Base-by-base conservation (phyloP, 2,888 invertebrate species). In the Habroteleia sp. region DNA sequence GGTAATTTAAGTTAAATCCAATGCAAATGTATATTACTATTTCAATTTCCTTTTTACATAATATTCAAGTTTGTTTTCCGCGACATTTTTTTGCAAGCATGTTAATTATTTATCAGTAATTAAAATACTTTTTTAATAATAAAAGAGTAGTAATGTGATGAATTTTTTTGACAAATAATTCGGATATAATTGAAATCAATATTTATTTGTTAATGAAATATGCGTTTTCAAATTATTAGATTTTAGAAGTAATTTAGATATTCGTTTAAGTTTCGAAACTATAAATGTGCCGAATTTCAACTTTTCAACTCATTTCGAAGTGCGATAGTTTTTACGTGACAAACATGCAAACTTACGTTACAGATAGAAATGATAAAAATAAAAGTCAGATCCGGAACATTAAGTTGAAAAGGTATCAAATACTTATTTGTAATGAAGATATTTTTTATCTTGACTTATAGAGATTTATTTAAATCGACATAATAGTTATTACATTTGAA, bases 251-350 rank as follows among this genome's bases (percentile, higher is more conserved):
- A 54, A 73, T 66, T 54, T 46, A 52, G 60, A 46, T 25, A 25
- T 60, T 50, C 48, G 44, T 58, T 65, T 52, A 52, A 65, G 33
- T 65, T 66, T 16, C 23, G 27, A 14, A 35, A 29, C 60, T 44
- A 72, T 65, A 54, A 66, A 46, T 60, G 46, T 52, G 54, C 62
- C 62, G 62, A 74, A 68, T 68, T 74, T 68, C 41, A 68, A 68
- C 62, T 74, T 73, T 60, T 48, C 66, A 73, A 73, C 66, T 73
- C 60, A 66, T 66, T 66, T 56, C n/a, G 33, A 66, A 66, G 50
- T 48, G 20, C 46, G 11, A 66, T 66, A 60, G 66, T 46, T 74
- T 73, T 68, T 74, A 68, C 68, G 74, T 74, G 74, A 74, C 68
- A 68, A 74, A 62, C 66, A 74, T 74, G 56, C 62, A 62, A 62